These are phyloP conservation scores for Tortricodes alternella DNA, from an alignment of 2,888 invertebrate species.

Conservation along the genomic window DNA sequence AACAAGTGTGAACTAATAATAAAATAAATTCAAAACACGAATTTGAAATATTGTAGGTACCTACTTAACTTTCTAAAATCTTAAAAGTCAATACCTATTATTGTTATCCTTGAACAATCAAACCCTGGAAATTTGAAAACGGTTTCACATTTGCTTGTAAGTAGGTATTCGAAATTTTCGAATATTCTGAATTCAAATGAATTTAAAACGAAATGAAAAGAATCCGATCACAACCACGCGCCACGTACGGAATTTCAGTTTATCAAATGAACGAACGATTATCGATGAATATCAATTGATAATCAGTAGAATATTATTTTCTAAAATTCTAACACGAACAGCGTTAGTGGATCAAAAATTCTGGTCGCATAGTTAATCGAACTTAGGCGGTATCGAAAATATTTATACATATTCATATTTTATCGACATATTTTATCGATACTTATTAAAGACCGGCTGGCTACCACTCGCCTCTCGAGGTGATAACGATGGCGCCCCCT, in stretches of 20 bases:
- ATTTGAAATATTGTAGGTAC: background rate
- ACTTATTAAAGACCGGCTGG: slow-evolving; percentile 81
- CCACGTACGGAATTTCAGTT: slow-evolving; percentile 18
- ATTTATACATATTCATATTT: slow-evolving; percentile 81
- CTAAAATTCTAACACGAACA: slow-evolving; percentile 25
- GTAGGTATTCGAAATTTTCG: too few species aligned
- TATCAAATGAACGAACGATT: slow-evolving; percentile 21
- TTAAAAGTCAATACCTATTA: background rate
- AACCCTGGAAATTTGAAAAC: slow-evolving; percentile 2
- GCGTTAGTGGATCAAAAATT: slow-evolving; percentile 25
- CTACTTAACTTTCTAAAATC: background rate
- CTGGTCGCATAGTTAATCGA: slow-evolving; percentile 36
- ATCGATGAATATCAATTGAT: slow-evolving; percentile 30
- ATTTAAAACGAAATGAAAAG: slow-evolving; percentile 16
- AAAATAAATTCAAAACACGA: background rate
- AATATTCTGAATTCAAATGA: slow-evolving; percentile 15
- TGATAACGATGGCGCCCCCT: slow-evolving; percentile 82
- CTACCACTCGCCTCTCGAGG: slow-evolving; percentile 82
- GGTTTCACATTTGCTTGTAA: slow-evolving; percentile 3
- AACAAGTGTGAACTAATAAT: background rate
- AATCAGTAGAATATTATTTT: slow-evolving; percentile 26
- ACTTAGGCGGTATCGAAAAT: slow-evolving; percentile 69
- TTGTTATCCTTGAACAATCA: slow-evolving; percentile 2
- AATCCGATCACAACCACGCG: slow-evolving; percentile 20
- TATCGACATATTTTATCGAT: slow-evolving; percentile 81